Evolutionary conservation across 2,113 vertebrate species (phyloP).

Genomic region (Candoia aspera): DNA sequence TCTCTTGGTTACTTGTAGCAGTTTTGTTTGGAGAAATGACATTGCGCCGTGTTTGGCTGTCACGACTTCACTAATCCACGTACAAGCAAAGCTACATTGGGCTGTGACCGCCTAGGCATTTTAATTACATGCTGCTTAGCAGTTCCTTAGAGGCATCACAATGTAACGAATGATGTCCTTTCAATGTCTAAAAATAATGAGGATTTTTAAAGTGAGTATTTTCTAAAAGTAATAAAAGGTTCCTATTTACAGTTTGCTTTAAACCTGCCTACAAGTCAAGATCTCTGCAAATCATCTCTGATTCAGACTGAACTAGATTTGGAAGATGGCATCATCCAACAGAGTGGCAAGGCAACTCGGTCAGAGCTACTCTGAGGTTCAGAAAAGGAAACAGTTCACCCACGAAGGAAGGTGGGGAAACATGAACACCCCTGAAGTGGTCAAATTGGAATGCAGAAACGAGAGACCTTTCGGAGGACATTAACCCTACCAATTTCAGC

Average conservation of each 20-base stretch:
- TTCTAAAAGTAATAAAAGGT: constrained; percentile 46
- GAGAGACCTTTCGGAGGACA: not conserved
- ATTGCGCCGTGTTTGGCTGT: constrained; percentile 37
- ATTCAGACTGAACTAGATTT: not conserved
- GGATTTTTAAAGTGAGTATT: not conserved
- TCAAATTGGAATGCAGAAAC: not conserved
- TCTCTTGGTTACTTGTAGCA: constrained; percentile 29
- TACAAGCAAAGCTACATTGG: constrained; percentile 44
- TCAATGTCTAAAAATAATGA: constrained; percentile 13
- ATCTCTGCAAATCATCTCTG: not conserved
- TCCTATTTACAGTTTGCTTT: not conserved
- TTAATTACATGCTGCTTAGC: constrained; percentile 36
- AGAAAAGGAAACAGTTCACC: not conserved
- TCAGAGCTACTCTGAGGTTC: not conserved
- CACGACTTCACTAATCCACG: constrained; percentile 42
- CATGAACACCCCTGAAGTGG: not conserved
- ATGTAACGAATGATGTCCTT: not conserved
- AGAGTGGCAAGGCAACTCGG: not conserved
- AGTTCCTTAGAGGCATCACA: constrained; percentile 38
- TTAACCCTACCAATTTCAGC: not conserved
- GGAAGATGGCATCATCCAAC: not conserved
- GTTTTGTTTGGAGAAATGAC: constrained; percentile 39
- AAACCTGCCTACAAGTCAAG: not conserved
- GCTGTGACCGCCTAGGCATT: constrained; percentile 41
- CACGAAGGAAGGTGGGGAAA: not conserved